Evolutionary conservation across 2,888 invertebrate genomes (phyloP), one percentile per base, ranked within the genome.

Genomic region (Tromatobia lineatoria): DNA sequence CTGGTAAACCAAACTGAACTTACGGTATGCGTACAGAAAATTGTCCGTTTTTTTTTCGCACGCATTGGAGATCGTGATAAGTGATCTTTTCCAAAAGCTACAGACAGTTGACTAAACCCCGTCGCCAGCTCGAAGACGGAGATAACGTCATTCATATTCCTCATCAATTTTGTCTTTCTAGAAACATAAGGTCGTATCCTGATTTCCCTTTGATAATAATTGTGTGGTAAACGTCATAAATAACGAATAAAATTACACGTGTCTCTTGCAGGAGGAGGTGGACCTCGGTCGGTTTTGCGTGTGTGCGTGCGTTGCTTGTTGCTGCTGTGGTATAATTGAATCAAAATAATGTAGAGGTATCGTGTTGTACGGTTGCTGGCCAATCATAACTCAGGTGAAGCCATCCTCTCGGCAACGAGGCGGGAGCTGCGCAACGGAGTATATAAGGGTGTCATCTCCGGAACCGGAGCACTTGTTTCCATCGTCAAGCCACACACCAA

Each of bases 321-420:
- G 52, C 75, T 38, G 89, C 85, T 88, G 87, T 80, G 90, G 89
- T 90, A 89, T 92, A 92, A 91, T 92, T 92, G 92, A 92, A 91
- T 92, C 87, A 92, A 91, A 91, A 92, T 92, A 92, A 92, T 91
- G 91, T 91, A 88, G 89, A 88, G 91, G 92, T 92, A 91, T 92
- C 92, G 89, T 90, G 90, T 92, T 92, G 88, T 92, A 88, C 87
- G 87, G 88, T 87, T 74, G 73, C 59, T 87, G 90, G 88, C 91
- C 90, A 91, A 92, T 91, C 91, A 92, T 93, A 92, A 92, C 85
- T 93, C 91, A 92, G 92, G 90, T 90, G 90, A 89, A 84, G 89
- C 87, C 88, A 86, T 87, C 83, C 75, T 73, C 67, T 69, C 77
- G 45, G 75, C 75, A 87, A 80, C 85, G 78, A 82, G 80, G 80